These are phyloP conservation scores for Florisuga fusca DNA, from an alignment of 2,797 vertebrate genomes.

Conservation along the genomic window DNA sequence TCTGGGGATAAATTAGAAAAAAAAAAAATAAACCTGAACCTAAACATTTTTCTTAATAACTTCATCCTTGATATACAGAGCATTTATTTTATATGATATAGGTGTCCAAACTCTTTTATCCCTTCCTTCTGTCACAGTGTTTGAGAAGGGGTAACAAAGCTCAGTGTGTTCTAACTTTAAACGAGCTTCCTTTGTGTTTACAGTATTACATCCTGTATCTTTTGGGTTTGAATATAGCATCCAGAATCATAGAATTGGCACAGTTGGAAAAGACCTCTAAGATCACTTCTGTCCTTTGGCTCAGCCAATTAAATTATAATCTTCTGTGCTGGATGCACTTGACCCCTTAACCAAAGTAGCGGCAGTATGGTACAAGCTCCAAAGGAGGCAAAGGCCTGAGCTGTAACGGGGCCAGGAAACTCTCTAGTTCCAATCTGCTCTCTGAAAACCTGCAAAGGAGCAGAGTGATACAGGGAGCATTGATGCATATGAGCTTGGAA, in stretches of 20 bases:
- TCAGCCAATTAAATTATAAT: not conserved
- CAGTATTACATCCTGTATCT: not conserved
- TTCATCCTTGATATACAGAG: not conserved
- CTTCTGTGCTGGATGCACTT: not conserved
- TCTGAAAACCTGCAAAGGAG: not conserved
- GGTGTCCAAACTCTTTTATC: not conserved
- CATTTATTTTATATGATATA: constrained; percentile 22
- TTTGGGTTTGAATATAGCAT: not conserved
- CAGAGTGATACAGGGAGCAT: not conserved
- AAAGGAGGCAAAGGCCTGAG: not conserved
- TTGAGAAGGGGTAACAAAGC: not conserved
- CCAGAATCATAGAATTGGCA: not conserved
- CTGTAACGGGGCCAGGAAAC: not conserved
- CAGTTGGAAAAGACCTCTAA: no score
- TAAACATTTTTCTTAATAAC: constrained; percentile 47
- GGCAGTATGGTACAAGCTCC: not conserved
- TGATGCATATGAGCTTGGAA: not conserved
- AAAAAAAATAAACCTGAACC: not conserved
- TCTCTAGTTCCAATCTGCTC: not conserved
- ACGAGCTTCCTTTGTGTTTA: not conserved
- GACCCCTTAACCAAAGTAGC: not conserved
- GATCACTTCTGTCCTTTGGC: not conserved
- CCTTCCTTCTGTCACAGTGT: not conserved
- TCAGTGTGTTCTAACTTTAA: not conserved
- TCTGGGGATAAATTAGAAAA: constrained; percentile 41